Base-by-base conservation (phyloP, 2,113 vertebrate genomes). In the Micronycteris hirsuta region DNA sequence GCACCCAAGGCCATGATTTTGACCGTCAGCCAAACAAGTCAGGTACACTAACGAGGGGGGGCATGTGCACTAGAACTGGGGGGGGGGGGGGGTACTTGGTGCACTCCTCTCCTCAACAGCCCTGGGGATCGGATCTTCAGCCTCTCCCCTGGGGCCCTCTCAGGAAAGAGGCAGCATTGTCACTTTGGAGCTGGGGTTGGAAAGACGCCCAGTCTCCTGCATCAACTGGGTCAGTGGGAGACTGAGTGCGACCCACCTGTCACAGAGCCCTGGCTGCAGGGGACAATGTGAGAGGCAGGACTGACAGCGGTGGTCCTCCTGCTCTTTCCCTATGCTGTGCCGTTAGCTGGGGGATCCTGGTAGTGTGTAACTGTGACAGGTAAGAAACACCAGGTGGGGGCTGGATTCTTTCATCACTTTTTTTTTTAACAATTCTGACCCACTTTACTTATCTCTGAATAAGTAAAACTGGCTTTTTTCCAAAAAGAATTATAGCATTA, bases 381-480 rank as follows among this genome's bases (percentile, higher is more conserved):
- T 13, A 88, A 93, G n/a, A 95, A 88, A 94, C 15, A 73, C 52
- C 43, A 43, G 6, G 38, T 9, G 12, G 38, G 28, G 12, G 81
- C 56, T 81, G 65, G 28, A 77, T 83, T 83, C 20, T 82, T 70
- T 73, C 11, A 28, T 47, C 19, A 61, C 45, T 43, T 54, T 28
- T 68, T 76, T 1, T 68, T 54, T 83, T 54, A 31, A 91, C 20
- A 73, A 83, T 81, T 86, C 15, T 20, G 14, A 86, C 74, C 76
- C 86, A 90, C 63, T 94, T 93, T 83, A 61, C 33, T 80, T 70
- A 83, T 19, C 68, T 93, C 28, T 68, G 91, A 89, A 14, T 95
- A 78, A 92, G 41, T 74, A 86, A 77, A 96, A 73, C 76, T 38
- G 7, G 36, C 20, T 45, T 49, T 74, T 65, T 87, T 63, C 81